Evolutionary conservation across 2,888 invertebrate species (phyloP).

Genomic region (Acronicta leporina): DNA sequence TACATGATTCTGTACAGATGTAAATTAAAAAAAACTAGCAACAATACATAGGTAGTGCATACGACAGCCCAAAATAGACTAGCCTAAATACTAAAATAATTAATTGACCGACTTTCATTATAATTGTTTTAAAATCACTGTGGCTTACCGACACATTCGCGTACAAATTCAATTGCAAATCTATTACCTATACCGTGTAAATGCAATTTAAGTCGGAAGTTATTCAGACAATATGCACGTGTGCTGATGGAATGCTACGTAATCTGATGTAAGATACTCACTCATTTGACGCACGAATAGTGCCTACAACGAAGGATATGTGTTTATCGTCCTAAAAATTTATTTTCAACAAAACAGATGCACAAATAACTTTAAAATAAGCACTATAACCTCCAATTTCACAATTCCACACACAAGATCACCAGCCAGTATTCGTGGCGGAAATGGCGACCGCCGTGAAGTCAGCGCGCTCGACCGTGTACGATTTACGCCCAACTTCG

Average conservation of each 20-base stretch:
- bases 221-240: conserved; percentile 76
- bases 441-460: conserved; percentile 87
- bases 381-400: conserved; percentile 84
- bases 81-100: conserved; percentile 78
- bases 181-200: conserved; percentile 59
- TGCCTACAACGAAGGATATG: conserved; percentile 62
- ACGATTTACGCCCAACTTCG: conserved; percentile 75
- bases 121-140: conserved; percentile 56
- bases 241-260: conserved; percentile 69
- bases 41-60: conserved; percentile 59
- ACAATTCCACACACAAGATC: conserved; percentile 76
- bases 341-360: conserved; percentile 65
- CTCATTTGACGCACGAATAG: conserved; percentile 69
- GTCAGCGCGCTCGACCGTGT: conserved; percentile 64
- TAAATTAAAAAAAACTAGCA: conserved; percentile 59
- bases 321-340: conserved; percentile 58
- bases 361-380: conserved; percentile 74
- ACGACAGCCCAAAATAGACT: conserved; percentile 76
- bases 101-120: conserved; percentile 63
- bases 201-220: conserved; percentile 68
- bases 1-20: conserved; percentile 37
- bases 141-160: conserved; percentile 47
- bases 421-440: conserved; percentile 84
- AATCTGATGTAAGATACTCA: conserved; percentile 72
- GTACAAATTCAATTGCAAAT: conserved; percentile 66